Evolutionary conservation across 1,140 invertebrate genomes (phyloP).

Genomic region (Mercenaria mercenaria): DNA sequence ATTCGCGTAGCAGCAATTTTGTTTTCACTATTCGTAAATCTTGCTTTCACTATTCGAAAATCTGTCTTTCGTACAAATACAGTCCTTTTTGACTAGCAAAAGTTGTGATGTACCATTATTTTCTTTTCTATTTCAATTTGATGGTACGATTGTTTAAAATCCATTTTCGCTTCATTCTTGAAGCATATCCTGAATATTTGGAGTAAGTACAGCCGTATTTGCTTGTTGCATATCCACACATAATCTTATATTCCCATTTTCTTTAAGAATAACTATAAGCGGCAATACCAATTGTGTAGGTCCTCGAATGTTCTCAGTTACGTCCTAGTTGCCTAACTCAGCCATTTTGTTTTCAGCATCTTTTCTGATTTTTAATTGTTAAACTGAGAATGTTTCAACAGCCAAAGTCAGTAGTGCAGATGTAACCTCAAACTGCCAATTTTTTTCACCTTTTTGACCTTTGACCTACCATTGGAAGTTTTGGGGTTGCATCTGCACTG

Average conservation of each 20-base stretch:
- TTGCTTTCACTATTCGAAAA: too few relatives aligned
- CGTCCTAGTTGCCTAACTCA: slow-evolving; percentile 50
- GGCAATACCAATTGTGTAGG: slow-evolving; percentile 65
- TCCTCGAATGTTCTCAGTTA: slow-evolving; percentile 67
- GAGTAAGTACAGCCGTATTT: slow-evolving; percentile 70
- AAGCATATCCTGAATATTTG: slow-evolving; percentile 77
- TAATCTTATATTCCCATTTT: slow-evolving; percentile 65
- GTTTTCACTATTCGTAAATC: slow-evolving; percentile 15
- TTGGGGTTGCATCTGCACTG: too few relatives aligned
- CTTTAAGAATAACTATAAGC: slow-evolving; percentile 64
- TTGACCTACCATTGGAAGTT: too few relatives aligned
- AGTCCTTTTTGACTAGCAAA: too few relatives aligned
- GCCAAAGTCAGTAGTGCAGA: too few relatives aligned
- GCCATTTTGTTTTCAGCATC: slow-evolving; percentile 53
- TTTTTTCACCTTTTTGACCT: too few relatives aligned
- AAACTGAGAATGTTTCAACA: too few relatives aligned
- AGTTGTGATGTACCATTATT: too few relatives aligned
- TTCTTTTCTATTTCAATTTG: too few relatives aligned
- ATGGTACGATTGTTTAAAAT: slow-evolving; percentile 51
- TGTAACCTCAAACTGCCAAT: too few relatives aligned
- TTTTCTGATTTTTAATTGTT: slow-evolving; percentile 46
- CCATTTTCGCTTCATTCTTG: slow-evolving; percentile 71
- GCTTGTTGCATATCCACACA: slow-evolving; percentile 78
- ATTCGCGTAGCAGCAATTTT: slow-evolving; percentile 34
- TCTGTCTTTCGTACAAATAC: too few relatives aligned